Evolutionary conservation across 2,113 vertebrate species (phyloP), one percentile per base, ranked within the genome.

Genomic region (Corythornis vintsioides): DNA sequence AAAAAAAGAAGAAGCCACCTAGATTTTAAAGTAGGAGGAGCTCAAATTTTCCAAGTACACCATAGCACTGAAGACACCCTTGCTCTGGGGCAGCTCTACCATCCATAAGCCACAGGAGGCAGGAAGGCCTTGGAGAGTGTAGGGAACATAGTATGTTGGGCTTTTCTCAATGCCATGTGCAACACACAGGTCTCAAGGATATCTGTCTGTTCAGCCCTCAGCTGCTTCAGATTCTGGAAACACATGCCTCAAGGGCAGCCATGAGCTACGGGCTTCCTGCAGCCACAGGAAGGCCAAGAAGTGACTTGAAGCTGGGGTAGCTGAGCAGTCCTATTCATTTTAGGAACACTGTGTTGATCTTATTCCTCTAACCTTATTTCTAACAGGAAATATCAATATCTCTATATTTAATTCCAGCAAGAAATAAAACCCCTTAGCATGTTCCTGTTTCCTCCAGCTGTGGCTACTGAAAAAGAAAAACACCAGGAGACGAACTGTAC

Each of bases 81-180:
- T 21, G 35, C 31, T 69, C 26, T 2, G 0, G 33, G 40, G 48
- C 47, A 74, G 42, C 14, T 67, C 55, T 38, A 28, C 31, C 76
- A 69, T 15, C 33, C 0, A 0, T n/a, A 75, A 7, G 26, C 10
- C 31, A 20, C 1, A 2, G 33, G 40, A 47, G 35, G 13, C 1
- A 3, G 17, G 52, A 7, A 60, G 55, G 40, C 10, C 48, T 56
- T 6, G 3, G 55, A 74, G 29, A 45, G 4, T 45, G 20, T 8
- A 31, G 9, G n/a, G 11, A 75, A 35, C 10, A 28, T 17, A 17
- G 48, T 31, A n/a, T 75, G 31, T 21, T 35, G n/a, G 57, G 43
- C 43, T 53, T 17, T 85, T 59, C 29, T 81, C 25, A 28, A 64
- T n/a, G 13, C 18, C 25, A 28, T 5, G 20, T 65, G 50, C 43